Conservation (phyloP, 2,888 invertebrate species). For the Watsonalla cultraria region DNA sequence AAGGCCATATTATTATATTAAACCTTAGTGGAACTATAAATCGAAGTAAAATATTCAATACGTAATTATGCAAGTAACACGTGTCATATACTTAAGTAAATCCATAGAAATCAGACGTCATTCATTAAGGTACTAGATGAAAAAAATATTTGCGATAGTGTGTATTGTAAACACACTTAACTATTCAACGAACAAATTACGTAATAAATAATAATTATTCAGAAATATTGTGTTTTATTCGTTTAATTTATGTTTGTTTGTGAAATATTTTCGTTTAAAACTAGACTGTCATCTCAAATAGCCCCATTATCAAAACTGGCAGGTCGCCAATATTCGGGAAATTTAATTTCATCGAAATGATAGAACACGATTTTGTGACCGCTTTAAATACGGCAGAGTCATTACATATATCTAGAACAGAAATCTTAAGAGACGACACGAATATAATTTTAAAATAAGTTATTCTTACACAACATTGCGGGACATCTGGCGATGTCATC, state of each 20-base stretch:
- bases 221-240: constrained; percentile 5
- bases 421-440: constrained; percentile 47
- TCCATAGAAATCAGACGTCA: no score
- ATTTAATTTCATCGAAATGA: constrained; percentile 70
- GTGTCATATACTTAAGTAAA: no score
- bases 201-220: constrained; percentile 56
- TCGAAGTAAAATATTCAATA: no score
- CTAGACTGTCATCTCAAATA: constrained; percentile 45
- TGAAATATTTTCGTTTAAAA: constrained; percentile 22
- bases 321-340: constrained; percentile 52
- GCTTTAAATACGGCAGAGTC: constrained; percentile 59
- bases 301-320: constrained; percentile 58
- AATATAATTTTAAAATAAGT: constrained; percentile 41
- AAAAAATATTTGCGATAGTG: constrained; percentile 12
- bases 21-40: no score
- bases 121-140: no score
- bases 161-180: constrained; percentile 26
- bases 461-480: constrained; percentile 24
- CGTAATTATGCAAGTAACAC: no score
- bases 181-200: constrained; percentile 54
- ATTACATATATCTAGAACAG: constrained; percentile 64
- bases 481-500: constrained; percentile 18
- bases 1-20: no score
- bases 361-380: constrained; percentile 71
- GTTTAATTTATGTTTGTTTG: constrained; percentile 17